Conservation (phyloP, 2,113 vertebrate genomes). For the Stegastes partitus region DNA sequence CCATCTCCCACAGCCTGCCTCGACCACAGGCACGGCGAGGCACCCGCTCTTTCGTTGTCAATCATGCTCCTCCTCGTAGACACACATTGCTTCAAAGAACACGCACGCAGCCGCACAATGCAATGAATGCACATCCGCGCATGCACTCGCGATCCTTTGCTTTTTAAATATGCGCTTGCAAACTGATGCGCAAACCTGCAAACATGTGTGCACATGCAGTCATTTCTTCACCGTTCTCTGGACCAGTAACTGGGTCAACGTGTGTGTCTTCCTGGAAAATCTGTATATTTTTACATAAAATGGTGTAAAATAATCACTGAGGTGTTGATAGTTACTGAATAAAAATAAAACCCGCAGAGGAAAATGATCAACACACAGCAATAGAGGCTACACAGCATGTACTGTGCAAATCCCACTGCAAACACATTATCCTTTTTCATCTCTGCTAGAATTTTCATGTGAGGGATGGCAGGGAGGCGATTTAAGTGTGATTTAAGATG, state of each 20-base stretch:
- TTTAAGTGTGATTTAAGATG: constrained; percentile 16
- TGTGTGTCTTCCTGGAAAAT: neutral
- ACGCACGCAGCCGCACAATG: constrained; percentile 25
- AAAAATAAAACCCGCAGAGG: neutral
- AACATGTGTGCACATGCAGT: neutral
- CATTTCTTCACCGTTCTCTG: neutral
- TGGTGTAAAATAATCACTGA: too few species aligned
- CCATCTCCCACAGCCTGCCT: constrained; percentile 56
- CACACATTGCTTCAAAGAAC: constrained; percentile 41
- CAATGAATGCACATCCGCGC: constrained; percentile 27
- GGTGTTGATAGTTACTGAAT: too few species aligned
- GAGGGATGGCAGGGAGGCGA: neutral
- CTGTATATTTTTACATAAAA: too few species aligned
- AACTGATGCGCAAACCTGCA: constrained; percentile 24
- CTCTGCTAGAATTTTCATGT: constrained; percentile 12
- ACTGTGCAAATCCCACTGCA: neutral
- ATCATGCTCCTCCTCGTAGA: constrained; percentile 36
- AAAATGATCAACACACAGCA: neutral
- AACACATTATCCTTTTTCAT: constrained; percentile 4
- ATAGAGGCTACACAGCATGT: too few species aligned
- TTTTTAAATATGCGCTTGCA: constrained; percentile 12
- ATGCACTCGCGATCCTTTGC: constrained; percentile 28
- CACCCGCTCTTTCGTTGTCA: constrained; percentile 61
- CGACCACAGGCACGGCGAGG: constrained; percentile 55
- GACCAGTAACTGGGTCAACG: neutral